Conservation (phyloP, 2,113 vertebrate genomes). For the Microcebus ravelobensis region DNA sequence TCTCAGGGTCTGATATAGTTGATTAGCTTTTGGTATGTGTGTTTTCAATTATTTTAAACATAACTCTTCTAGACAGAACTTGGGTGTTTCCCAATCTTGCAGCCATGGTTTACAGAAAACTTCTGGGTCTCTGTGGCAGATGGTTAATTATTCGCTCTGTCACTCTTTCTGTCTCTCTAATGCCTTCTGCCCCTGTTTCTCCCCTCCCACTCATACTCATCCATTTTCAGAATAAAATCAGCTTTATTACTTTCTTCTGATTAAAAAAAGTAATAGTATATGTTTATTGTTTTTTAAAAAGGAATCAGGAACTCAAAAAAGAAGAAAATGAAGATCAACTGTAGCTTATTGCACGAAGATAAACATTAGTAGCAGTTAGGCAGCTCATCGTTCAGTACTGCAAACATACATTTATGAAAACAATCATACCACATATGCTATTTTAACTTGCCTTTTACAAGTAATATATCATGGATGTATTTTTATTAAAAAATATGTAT, state of each 20-base stretch:
- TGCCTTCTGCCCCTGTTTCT: not conserved
- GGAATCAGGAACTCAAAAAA: not conserved
- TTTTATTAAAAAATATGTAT: not conserved
- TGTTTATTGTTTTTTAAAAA: not conserved
- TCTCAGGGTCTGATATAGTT: not conserved
- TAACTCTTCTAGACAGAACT: not conserved
- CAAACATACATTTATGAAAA: not conserved
- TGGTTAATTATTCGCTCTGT: not conserved
- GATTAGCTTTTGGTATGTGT: not conserved
- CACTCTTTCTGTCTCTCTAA: not conserved
- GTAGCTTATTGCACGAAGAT: not conserved
- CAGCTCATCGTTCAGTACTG: not conserved
- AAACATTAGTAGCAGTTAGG: not conserved
- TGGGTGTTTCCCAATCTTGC: not conserved
- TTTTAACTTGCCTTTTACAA: not conserved
- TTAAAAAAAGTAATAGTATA: not conserved
- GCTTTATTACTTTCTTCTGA: conserved; percentile 12
- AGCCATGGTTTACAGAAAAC: not conserved
- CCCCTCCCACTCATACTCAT: not conserved
- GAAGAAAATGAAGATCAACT: not conserved
- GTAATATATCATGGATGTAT: not conserved
- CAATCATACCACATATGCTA: not conserved
- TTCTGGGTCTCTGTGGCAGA: not conserved
- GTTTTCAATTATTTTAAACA: not conserved
- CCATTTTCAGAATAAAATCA: not conserved